A percentile compares a stretch with the other conserved stretches of the same genome.
Conservation (phyloP, 2,888 invertebrate species). For the Cacoxenus indagator region DNA sequence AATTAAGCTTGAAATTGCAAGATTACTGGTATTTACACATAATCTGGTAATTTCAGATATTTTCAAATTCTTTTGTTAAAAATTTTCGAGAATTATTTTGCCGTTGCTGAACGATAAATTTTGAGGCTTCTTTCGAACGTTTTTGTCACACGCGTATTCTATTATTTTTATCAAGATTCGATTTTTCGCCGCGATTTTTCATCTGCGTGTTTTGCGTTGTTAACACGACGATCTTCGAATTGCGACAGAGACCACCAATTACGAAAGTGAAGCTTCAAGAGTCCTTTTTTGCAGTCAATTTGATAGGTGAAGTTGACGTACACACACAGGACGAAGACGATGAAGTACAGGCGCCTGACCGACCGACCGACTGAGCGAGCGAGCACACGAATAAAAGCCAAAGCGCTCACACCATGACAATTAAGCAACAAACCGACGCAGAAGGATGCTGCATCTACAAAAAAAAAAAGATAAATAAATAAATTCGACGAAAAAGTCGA, state of each 20-base stretch:
- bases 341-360: background rate
- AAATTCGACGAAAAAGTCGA: slow-evolving; percentile 59
- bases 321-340: slow-evolving; percentile 15
- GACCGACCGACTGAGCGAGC: background rate
- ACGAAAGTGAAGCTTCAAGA: slow-evolving; percentile 67
- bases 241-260: slow-evolving; percentile 65
- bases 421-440: slow-evolving; percentile 3
- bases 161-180: background rate
- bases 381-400: slow-evolving; percentile 58
- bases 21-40: background rate
- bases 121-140: background rate
- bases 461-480: slow-evolving; percentile 4
- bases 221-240: slow-evolving; percentile 64
- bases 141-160: slow-evolving; percentile 20
- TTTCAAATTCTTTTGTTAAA: slow-evolving; percentile 22
- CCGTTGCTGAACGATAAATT: slow-evolving; percentile 40
- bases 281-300: slow-evolving; percentile 64
- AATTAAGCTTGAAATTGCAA: background rate
- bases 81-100: slow-evolving; percentile 31
- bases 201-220: slow-evolving; percentile 54
- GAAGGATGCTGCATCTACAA: slow-evolving; percentile 33
- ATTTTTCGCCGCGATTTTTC: background rate
- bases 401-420: slow-evolving; percentile 34
- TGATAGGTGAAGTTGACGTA: slow-evolving; percentile 17
- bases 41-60: slow-evolving; percentile 7